Percentiles rank a stretch among this genome's conserved stretches.
Evolutionary conservation across 2,888 invertebrate genomes (phyloP).

Genomic region (Ligdia adustata): DNA sequence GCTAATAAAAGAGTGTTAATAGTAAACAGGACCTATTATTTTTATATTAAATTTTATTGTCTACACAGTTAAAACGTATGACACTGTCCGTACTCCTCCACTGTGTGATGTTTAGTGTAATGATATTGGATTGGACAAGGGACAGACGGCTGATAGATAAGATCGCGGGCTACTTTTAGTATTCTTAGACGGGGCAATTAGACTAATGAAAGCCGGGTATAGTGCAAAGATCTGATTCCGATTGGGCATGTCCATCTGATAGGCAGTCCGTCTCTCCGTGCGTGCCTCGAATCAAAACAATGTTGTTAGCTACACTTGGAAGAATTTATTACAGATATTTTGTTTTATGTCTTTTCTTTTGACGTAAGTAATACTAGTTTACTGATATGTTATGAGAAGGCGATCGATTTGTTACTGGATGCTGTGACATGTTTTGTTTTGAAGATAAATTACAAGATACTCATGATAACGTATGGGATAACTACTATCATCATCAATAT

Average conservation of each 20-base stretch:
- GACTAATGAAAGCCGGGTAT: constrained; percentile 59
- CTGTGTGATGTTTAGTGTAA: constrained; percentile 54
- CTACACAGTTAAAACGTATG: too few relatives aligned
- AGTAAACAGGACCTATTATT: too few relatives aligned
- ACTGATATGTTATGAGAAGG: too few relatives aligned
- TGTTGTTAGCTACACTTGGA: not conserved
- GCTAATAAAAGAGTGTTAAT: too few relatives aligned
- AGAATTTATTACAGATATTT: not conserved
- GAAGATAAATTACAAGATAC: too few relatives aligned
- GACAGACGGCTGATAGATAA: constrained; percentile 56
- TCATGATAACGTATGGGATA: too few relatives aligned
- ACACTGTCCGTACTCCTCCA: too few relatives aligned
- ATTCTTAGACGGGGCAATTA: constrained; percentile 62
- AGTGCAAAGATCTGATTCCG: constrained; percentile 36
- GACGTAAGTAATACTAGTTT: too few relatives aligned
- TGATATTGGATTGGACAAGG: constrained; percentile 63
- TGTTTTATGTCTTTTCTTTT: constrained; percentile 5
- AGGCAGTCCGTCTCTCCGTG: constrained; percentile 5
- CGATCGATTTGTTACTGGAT: too few relatives aligned
- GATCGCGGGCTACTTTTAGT: constrained; percentile 52
- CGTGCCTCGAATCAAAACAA: constrained; percentile 15
- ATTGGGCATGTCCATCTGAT: constrained; percentile 13
- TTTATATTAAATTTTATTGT: too few relatives aligned
- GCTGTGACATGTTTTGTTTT: too few relatives aligned
- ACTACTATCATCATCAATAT: too few relatives aligned